These are phyloP conservation scores for Melitaea athalia DNA, from an alignment of 2,888 invertebrate genomes.

Conservation along the genomic window DNA sequence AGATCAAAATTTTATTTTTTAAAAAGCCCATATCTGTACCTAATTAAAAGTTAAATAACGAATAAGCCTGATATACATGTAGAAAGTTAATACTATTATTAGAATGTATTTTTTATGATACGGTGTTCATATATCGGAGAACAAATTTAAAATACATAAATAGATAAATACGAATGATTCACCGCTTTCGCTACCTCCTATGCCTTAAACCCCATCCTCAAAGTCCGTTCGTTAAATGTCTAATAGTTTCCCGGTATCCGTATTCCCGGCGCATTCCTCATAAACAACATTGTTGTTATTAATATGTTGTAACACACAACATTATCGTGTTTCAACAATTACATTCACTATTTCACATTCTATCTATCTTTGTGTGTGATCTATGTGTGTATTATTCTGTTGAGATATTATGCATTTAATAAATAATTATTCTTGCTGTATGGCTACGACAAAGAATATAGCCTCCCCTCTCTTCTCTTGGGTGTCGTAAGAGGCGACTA, in stretches of 20 bases:
- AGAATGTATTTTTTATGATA: too few relatives aligned
- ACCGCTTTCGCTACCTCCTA: constrained; percentile 19
- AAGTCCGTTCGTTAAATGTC: constrained; percentile 35
- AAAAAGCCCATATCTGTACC: too few relatives aligned
- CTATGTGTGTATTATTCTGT: background rate
- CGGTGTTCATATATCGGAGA: too few relatives aligned
- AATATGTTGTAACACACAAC: constrained; percentile 25
- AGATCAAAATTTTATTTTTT: too few relatives aligned
- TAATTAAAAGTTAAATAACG: too few relatives aligned
- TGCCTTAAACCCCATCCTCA: background rate
- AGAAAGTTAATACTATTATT: too few relatives aligned
- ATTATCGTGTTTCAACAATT: constrained; percentile 1
- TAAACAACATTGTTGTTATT: constrained; percentile 31
- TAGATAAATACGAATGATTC: background rate
- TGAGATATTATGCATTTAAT: too few relatives aligned
- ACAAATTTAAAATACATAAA: background rate
- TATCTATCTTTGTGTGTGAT: background rate
- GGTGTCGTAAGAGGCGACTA: too few relatives aligned
- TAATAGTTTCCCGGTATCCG: constrained; percentile 31
- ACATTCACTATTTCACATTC: background rate
- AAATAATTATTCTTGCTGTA: too few relatives aligned
- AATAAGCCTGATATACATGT: too few relatives aligned
- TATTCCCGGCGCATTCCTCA: constrained; percentile 33
- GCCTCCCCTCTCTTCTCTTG: too few relatives aligned
- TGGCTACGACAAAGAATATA: too few relatives aligned